Conservation (phyloP, 1,140 invertebrate species). For the Trigoniulus corallinus region DNA sequence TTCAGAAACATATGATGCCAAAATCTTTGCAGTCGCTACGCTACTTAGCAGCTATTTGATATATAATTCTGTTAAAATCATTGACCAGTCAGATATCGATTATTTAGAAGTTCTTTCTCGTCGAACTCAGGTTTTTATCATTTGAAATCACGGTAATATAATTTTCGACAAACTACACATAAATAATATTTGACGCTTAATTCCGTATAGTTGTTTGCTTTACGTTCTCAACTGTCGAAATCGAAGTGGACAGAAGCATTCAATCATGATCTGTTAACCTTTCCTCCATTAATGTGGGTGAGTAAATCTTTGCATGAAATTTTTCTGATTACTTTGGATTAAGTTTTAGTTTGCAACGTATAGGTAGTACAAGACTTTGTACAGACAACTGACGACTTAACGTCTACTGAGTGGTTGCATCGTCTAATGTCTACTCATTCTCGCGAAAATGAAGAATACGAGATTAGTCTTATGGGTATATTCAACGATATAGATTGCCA, state of each 20-base stretch:
- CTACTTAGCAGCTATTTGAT: constrained; percentile 13
- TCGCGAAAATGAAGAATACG: constrained; percentile 14
- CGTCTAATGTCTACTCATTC: constrained; percentile 12
- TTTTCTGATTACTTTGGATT: not conserved
- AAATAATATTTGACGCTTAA: not conserved
- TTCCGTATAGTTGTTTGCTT: constrained; percentile 13
- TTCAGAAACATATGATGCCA: constrained; percentile 16
- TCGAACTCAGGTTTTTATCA: constrained; percentile 16
- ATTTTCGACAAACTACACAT: not conserved
- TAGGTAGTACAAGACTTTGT: constrained; percentile 16
- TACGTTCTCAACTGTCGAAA: constrained; percentile 14
- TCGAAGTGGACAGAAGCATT: constrained; percentile 14
- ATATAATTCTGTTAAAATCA: constrained; percentile 17
- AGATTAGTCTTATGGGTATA: constrained; percentile 14
- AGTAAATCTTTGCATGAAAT: not conserved
- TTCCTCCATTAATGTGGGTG: constrained; percentile 16
- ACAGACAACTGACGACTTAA: constrained; percentile 8
- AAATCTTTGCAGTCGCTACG: constrained; percentile 17
- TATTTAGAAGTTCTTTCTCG: constrained; percentile 15
- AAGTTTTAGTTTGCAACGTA: not conserved
- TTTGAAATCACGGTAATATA: too few relatives aligned
- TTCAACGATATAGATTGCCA: constrained; percentile 15
- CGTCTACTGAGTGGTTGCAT: constrained; percentile 13
- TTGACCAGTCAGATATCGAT: constrained; percentile 16
- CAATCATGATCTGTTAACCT: constrained; percentile 13